A percentile compares a stretch with the other conserved stretches of the same genome.
Evolutionary conservation across 2,113 vertebrate genomes (phyloP).

Genomic region (rat (Rattus norvegicus)): DNA sequence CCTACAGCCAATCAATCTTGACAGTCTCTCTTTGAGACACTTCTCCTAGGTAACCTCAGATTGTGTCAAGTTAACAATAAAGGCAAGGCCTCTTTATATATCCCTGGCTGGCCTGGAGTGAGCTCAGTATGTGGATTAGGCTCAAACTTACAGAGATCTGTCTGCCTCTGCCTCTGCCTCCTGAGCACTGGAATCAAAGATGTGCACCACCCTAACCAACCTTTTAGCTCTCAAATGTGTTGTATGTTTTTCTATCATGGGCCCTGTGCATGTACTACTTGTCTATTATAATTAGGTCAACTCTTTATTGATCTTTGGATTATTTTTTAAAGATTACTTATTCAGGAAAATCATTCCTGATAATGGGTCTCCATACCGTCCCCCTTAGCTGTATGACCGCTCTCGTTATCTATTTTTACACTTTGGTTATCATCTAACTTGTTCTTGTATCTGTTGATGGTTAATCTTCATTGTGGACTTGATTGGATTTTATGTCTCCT

Average conservation of each 20-base stretch:
- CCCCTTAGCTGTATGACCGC: background rate
- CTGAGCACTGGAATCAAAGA: background rate
- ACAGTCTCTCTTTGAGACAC: background rate
- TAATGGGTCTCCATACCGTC: background rate
- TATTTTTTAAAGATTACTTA: slow-evolving; percentile 21
- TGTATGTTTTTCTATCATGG: background rate
- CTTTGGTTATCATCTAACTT: background rate
- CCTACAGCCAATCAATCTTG: background rate
- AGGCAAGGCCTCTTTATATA: background rate
- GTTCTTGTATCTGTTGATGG: slow-evolving; percentile 26
- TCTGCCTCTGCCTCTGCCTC: background rate
- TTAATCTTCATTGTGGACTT: background rate
- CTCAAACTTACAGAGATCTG: background rate
- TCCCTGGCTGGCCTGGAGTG: background rate
- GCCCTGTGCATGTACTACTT: background rate
- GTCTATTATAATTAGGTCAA: background rate
- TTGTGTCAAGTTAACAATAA: background rate
- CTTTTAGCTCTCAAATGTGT: background rate
- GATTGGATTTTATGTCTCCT: background rate
- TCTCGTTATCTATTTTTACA: background rate
- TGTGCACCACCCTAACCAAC: background rate
- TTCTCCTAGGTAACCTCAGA: background rate
- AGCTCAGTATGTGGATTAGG: background rate
- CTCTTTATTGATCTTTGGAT: slow-evolving; percentile 40
- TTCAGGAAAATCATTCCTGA: background rate